Evolutionary conservation across 2,113 vertebrate species (phyloP).

Genomic region (Coreoperca whiteheadi): DNA sequence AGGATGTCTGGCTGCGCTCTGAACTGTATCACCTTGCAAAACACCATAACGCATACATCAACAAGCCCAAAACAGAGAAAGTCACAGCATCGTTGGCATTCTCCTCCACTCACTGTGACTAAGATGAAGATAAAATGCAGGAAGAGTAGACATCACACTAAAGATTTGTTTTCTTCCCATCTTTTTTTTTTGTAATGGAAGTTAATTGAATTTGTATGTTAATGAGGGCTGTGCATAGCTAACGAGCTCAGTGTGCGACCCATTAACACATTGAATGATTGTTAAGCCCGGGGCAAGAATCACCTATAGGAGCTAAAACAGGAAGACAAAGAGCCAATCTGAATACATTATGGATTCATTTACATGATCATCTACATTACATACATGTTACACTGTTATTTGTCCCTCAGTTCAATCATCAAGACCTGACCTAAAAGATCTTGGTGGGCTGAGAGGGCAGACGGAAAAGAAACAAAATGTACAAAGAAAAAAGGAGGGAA

Average conservation of each 20-base stretch:
- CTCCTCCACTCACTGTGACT: slow-evolving; percentile 58
- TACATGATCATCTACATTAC: slow-evolving; percentile 75
- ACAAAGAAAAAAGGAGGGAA: not conserved
- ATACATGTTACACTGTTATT: slow-evolving; percentile 50
- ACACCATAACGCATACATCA: slow-evolving; percentile 58
- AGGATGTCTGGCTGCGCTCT: slow-evolving; percentile 41
- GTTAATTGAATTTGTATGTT: slow-evolving; percentile 89
- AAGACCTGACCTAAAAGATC: slow-evolving; percentile 8
- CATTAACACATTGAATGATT: slow-evolving; percentile 87
- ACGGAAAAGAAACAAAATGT: not conserved
- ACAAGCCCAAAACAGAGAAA: slow-evolving; percentile 43
- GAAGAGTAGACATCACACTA: slow-evolving; percentile 70
- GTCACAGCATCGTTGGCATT: slow-evolving; percentile 26
- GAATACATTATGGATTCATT: slow-evolving; percentile 81
- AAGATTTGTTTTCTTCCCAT: slow-evolving; percentile 76
- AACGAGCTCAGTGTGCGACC: slow-evolving; percentile 84
- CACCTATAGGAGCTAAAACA: slow-evolving; percentile 82
- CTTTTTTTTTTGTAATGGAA: slow-evolving; percentile 45
- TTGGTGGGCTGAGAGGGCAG: not conserved
- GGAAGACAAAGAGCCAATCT: slow-evolving; percentile 79
- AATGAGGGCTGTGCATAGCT: slow-evolving; percentile 84
- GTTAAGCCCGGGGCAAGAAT: slow-evolving; percentile 82
- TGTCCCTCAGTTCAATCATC: slow-evolving; percentile 34
- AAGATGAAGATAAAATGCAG: slow-evolving; percentile 64
- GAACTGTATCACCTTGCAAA: slow-evolving; percentile 55